These are phyloP conservation scores for Macrostomum cliftonense DNA, from an alignment of 2,888 invertebrate species.

Conservation along the genomic window DNA sequence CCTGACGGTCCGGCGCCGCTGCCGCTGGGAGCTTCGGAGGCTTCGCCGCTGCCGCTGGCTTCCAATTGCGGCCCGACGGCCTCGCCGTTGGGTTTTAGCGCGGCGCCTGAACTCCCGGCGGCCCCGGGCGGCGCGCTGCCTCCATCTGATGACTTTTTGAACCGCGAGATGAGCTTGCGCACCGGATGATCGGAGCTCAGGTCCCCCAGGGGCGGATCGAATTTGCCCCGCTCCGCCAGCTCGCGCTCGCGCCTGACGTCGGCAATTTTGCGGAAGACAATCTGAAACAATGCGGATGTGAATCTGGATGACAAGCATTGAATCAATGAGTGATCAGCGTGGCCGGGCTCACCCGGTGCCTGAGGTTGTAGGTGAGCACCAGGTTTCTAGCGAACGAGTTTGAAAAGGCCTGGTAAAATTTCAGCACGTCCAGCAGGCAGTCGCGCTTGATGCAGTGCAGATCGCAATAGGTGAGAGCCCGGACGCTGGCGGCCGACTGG, in stretches of 20 bases:
- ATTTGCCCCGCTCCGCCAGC: constrained; percentile 83
- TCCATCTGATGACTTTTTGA: constrained; percentile 45
- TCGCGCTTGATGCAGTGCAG: constrained; percentile 87
- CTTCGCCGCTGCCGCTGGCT: too few relatives aligned
- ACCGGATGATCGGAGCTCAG: constrained; percentile 92
- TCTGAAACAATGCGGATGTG: constrained; percentile 45
- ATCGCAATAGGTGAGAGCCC: constrained; percentile 96
- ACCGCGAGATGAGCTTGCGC: constrained; percentile 85
- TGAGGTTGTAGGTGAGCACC: constrained; percentile 86
- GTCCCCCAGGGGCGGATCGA: constrained; percentile 77
- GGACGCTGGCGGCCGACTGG: constrained; percentile 93
- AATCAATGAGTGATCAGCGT: too few relatives aligned
- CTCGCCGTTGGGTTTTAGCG: too few relatives aligned
- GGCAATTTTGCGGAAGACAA: constrained; percentile 67
- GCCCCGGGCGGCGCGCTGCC: too few relatives aligned
- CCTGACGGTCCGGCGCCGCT: not conserved
- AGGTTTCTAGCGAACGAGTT: constrained; percentile 95
- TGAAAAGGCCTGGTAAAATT: constrained; percentile 97
- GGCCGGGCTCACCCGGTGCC: constrained; percentile 84
- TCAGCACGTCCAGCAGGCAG: constrained; percentile 68
- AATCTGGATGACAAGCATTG: too few relatives aligned
- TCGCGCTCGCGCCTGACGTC: constrained; percentile 94
- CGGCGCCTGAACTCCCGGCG: too few relatives aligned
- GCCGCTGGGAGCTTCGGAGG: not conserved
- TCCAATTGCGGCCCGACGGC: too few relatives aligned